phyloP scores from a whole-genome alignment of 2,888 invertebrate genomes.

The Oxytorus armatus region DNA sequence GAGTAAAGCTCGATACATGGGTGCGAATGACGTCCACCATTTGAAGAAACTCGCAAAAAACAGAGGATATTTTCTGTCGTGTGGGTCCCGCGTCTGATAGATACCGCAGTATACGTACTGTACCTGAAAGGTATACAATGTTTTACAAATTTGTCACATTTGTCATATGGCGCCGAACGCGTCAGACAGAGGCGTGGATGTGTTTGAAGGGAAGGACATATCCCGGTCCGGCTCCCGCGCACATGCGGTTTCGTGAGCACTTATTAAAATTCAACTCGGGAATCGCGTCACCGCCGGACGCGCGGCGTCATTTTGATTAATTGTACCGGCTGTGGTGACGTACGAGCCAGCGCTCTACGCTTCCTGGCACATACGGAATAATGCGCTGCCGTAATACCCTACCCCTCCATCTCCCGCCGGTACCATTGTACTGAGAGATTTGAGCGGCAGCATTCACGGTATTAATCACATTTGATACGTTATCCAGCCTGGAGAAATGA shows the following conservation, averaged over 20 bases:
- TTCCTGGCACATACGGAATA: constrained; percentile 65
- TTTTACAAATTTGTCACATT: neutral
- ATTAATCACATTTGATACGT: constrained; percentile 76
- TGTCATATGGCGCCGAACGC: constrained; percentile 1
- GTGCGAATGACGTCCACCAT: neutral
- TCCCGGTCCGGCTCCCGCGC: neutral
- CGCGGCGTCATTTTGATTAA: constrained; percentile 73
- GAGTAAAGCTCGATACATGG: too few species aligned
- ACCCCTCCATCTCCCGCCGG: neutral
- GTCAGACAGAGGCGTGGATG: neutral
- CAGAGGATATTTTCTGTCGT: neutral
- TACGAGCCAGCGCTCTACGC: constrained; percentile 48
- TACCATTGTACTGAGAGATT: constrained; percentile 37
- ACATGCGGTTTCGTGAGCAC: constrained; percentile 16
- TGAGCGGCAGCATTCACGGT: constrained; percentile 49
- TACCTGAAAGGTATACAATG: neutral
- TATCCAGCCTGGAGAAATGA: constrained; percentile 66
- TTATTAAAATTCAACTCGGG: constrained; percentile 67
- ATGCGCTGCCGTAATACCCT: constrained; percentile 50
- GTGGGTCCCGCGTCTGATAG: neutral
- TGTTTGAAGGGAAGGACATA: neutral
- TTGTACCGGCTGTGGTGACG: constrained; percentile 61
- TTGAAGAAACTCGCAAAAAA: neutral
- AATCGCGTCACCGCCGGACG: constrained; percentile 41
- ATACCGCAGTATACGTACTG: neutral